Evolutionary conservation across 2,113 vertebrate species (phyloP).

Genomic region (Symphodus melops): DNA sequence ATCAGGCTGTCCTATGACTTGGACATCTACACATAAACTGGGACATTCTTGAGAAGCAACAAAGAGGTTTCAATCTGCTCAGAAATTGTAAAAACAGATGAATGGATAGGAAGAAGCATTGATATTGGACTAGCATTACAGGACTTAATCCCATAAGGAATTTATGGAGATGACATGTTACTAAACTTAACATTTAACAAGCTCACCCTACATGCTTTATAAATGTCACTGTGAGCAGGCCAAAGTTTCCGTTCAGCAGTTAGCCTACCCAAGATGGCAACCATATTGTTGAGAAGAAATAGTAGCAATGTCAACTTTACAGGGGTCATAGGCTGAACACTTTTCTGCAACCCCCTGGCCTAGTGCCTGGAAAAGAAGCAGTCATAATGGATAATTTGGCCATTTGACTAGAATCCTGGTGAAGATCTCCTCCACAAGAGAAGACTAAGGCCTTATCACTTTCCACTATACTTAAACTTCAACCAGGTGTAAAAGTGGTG

Average conservation of each 20-base stretch:
- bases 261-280: slow-evolving; percentile 22
- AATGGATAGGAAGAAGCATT: not conserved
- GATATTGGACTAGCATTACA: not conserved
- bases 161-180: slow-evolving; percentile 29
- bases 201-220: not conserved
- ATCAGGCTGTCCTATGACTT: not conserved
- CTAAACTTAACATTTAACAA: slow-evolving; percentile 36
- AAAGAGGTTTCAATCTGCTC: slow-evolving; percentile 1
- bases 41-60: not conserved
- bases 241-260: slow-evolving; percentile 3
- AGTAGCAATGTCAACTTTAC: not conserved
- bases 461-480: slow-evolving; percentile 2
- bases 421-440: not conserved
- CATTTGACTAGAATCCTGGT: not conserved
- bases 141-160: not conserved
- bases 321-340: not conserved
- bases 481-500: not conserved
- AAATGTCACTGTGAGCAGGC: too few species aligned
- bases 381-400: not conserved
- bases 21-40: slow-evolving; percentile 5
- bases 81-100: not conserved
- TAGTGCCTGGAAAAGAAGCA: slow-evolving; percentile 11
- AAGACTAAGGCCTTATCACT: slow-evolving; percentile 4
- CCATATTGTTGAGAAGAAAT: slow-evolving; percentile 23
- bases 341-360: not conserved